phyloP scores from a whole-genome alignment of 1,140 invertebrate genomes.

The Augochlora pura region DNA sequence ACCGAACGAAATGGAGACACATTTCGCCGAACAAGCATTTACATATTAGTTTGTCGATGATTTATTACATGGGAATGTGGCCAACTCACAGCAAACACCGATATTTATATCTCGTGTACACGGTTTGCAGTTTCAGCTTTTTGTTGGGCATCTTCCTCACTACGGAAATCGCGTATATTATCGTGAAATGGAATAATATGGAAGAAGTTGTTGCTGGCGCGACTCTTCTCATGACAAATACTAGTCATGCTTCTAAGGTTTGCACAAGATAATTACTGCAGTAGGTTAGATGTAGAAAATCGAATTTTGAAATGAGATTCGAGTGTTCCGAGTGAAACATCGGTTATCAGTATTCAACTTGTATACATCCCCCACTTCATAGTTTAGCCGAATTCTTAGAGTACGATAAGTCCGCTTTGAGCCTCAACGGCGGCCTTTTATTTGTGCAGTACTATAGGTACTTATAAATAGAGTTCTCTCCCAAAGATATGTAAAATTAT shows the following conservation, averaged over 20 bases:
- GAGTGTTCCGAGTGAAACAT: too few relatives aligned
- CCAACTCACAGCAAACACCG: slow-evolving; percentile 36
- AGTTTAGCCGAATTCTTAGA: too few relatives aligned
- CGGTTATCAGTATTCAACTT: too few relatives aligned
- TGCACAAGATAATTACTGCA: not conserved
- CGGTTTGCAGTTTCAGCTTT: slow-evolving; percentile 49
- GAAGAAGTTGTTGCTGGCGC: slow-evolving; percentile 50
- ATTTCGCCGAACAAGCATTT: slow-evolving; percentile 63
- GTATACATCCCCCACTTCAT: too few relatives aligned
- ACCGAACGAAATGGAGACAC: slow-evolving; percentile 5
- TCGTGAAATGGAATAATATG: slow-evolving; percentile 55
- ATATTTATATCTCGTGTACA: slow-evolving; percentile 55
- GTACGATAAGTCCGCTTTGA: too few relatives aligned
- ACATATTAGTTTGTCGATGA: slow-evolving; percentile 53
- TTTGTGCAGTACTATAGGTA: too few relatives aligned
- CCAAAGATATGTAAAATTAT: too few relatives aligned
- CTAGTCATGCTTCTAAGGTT: slow-evolving; percentile 65
- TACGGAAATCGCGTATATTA: slow-evolving; percentile 57
- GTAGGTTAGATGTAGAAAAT: too few relatives aligned
- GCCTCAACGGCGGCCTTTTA: too few relatives aligned
- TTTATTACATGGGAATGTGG: slow-evolving; percentile 67
- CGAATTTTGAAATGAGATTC: too few relatives aligned
- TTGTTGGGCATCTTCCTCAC: slow-evolving; percentile 55
- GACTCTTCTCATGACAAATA: slow-evolving; percentile 66
- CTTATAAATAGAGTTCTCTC: too few relatives aligned